phyloP scores from a whole-genome alignment of 1,140 invertebrate species.

The Aphidius ervi region DNA sequence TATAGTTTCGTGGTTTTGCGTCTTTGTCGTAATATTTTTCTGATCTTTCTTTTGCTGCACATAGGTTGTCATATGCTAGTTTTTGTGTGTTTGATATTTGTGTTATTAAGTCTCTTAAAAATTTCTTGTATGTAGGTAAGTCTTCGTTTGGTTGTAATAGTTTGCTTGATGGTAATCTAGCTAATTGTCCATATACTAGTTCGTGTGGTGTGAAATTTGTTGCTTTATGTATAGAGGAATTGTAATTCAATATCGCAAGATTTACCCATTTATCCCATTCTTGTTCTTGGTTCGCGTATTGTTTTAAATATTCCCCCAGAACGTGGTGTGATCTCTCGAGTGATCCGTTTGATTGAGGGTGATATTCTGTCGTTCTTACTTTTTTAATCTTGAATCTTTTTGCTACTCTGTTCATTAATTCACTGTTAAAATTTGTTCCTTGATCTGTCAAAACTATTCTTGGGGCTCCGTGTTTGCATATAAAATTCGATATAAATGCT shows the following conservation, averaged over 20 bases:
- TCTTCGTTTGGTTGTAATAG: no score
- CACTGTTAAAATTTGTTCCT: slow-evolving; percentile 27
- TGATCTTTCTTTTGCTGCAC: slow-evolving; percentile 11
- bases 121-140: no score
- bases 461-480: slow-evolving; percentile 28
- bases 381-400: slow-evolving; percentile 27
- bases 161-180: no score
- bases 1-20: not conserved
- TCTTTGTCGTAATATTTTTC: slow-evolving; percentile 15
- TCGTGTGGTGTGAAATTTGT: slow-evolving; percentile 30
- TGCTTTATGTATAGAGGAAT: slow-evolving; percentile 27
- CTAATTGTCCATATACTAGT: slow-evolving; percentile 12
- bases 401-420: slow-evolving; percentile 26
- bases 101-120: not conserved
- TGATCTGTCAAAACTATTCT: slow-evolving; percentile 32
- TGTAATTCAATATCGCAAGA: slow-evolving; percentile 13
- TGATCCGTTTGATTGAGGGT: slow-evolving; percentile 26
- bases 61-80: slow-evolving; percentile 6
- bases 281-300: slow-evolving; percentile 26
- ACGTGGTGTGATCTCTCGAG: slow-evolving; percentile 30
- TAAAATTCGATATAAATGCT: slow-evolving; percentile 15
- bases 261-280: slow-evolving; percentile 38
- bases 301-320: slow-evolving; percentile 28
- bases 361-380: slow-evolving; percentile 3
- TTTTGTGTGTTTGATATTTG: slow-evolving; percentile 2